Evolutionary conservation across 2,113 vertebrate species (phyloP), one percentile per base, ranked within the genome.

Genomic region (Thunnus thynnus): DNA sequence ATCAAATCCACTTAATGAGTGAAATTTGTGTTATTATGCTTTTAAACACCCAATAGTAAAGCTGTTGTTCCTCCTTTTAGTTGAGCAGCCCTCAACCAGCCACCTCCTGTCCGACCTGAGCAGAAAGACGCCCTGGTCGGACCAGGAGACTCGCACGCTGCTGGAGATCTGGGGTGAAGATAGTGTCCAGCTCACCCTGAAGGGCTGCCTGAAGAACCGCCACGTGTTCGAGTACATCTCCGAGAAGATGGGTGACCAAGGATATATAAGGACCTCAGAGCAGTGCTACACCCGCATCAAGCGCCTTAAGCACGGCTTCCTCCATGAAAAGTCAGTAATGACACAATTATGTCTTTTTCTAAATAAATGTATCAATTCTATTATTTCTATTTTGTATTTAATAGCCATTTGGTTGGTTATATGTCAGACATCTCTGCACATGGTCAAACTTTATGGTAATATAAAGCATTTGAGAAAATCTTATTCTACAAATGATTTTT

Each of bases 201-300:
- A 78, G 30, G 92, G 91, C 80, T 90, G 89, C 84, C 73, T 91
- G 57, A 94, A 94, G 88, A 95, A 94, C 84, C 91, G 93, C 0
- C 94, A 95, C 1, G 88, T 95, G 51, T 95, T 93, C 1, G 77
- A 90, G 52, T 94, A 94, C 86, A 90, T 95, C 84, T 94, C 94
- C 2, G 91, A 90, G 48, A 92, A 86, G 80, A 91, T 95, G 94
- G 47, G 57, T 2, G 69, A 84, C 30, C 74, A 11, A 4, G 94
- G 94, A 8, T 94, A 92, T 61, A 76, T 79, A 0, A 67, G 94
- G 77, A 94, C 93, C 17, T 80, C 93, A 0, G 93, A 94, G 84
- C 94, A 95, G 85, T 95, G 94, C 90, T 94, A 94, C 87, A 92
- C 94, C 1, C 93, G 94, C 41, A 86, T 95, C 0, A 95, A 95